A percentile compares a stretch with the other conserved stretches of the same genome.
phyloP scores from a whole-genome alignment of 2,888 invertebrate species.

The Monochamus alternatus region DNA sequence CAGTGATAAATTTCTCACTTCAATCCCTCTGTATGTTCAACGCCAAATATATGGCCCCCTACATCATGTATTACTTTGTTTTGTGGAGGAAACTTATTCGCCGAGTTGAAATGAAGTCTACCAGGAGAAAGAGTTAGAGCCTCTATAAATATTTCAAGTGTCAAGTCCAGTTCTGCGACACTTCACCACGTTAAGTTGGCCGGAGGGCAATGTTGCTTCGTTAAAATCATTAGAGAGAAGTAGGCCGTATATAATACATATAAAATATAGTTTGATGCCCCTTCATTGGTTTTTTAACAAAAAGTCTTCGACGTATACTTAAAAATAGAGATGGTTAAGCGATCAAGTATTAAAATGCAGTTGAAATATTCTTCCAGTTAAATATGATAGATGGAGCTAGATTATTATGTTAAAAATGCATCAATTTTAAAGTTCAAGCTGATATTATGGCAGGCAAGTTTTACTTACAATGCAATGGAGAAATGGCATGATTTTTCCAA shows the following conservation, averaged over 20 bases:
- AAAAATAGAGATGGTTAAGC: too few relatives aligned
- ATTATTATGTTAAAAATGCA: too few relatives aligned
- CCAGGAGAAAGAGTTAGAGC: slow-evolving; percentile 63
- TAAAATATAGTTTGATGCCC: too few relatives aligned
- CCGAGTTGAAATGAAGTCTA: slow-evolving; percentile 65
- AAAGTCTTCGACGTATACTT: too few relatives aligned
- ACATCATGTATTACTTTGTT: slow-evolving; percentile 67
- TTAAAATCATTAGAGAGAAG: neutral
- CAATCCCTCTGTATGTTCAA: slow-evolving; percentile 56
- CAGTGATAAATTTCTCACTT: slow-evolving; percentile 54
- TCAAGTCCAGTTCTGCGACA: slow-evolving; percentile 64
- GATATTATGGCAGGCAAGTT: too few relatives aligned
- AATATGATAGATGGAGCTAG: too few relatives aligned
- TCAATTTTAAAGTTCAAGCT: too few relatives aligned
- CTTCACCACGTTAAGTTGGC: slow-evolving; percentile 49
- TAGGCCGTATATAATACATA: neutral
- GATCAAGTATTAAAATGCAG: too few relatives aligned
- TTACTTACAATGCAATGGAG: too few relatives aligned
- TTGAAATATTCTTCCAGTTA: too few relatives aligned
- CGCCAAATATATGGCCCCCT: slow-evolving; percentile 62
- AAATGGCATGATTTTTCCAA: too few relatives aligned
- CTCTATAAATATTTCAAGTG: slow-evolving; percentile 66
- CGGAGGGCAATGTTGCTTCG: neutral
- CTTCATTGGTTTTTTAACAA: too few relatives aligned
- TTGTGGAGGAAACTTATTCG: slow-evolving; percentile 64